Conservation (phyloP, 2,888 invertebrate genomes). For the Drosophila barbarae region DNA sequence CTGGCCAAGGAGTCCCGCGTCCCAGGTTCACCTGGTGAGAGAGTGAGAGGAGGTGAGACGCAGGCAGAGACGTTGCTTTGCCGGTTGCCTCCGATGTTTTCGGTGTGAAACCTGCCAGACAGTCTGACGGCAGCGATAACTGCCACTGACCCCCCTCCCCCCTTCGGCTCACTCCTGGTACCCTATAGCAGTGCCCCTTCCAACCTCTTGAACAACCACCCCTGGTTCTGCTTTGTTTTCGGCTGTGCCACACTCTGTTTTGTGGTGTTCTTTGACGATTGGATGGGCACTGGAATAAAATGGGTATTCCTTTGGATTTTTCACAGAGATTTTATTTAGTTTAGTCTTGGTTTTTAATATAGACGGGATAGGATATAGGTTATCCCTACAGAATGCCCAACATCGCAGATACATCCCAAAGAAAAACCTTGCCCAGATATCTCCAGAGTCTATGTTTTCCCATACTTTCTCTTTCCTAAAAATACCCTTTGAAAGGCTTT, state of each 20-base stretch:
- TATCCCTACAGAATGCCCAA: too few species aligned
- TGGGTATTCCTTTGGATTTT: not conserved
- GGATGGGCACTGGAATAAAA: constrained; percentile 44
- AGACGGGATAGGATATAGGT: too few species aligned
- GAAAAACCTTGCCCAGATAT: too few species aligned
- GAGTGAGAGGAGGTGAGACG: not conserved
- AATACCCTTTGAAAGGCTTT: not conserved
- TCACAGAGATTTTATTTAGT: too few species aligned
- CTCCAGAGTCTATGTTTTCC: too few species aligned
- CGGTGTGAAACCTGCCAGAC: constrained; percentile 74
- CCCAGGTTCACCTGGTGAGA: constrained; percentile 8
- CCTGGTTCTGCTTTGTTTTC: constrained; percentile 26
- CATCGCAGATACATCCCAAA: too few species aligned
- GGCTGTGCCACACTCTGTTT: constrained; percentile 50
- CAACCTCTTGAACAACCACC: constrained; percentile 2
- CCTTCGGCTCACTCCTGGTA: not conserved
- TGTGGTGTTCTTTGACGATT: constrained; percentile 71
- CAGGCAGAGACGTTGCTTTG: constrained; percentile 16
- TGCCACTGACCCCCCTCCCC: constrained; percentile 9
- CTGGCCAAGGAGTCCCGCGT: constrained; percentile 31
- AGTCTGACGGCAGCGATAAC: constrained; percentile 66
- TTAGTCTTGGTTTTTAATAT: too few species aligned
- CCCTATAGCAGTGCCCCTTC: not conserved
- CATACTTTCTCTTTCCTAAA: not conserved
- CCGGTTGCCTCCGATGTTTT: constrained; percentile 38